phyloP scores from a whole-genome alignment of 2,113 vertebrate species.

The Arenaria interpres region DNA sequence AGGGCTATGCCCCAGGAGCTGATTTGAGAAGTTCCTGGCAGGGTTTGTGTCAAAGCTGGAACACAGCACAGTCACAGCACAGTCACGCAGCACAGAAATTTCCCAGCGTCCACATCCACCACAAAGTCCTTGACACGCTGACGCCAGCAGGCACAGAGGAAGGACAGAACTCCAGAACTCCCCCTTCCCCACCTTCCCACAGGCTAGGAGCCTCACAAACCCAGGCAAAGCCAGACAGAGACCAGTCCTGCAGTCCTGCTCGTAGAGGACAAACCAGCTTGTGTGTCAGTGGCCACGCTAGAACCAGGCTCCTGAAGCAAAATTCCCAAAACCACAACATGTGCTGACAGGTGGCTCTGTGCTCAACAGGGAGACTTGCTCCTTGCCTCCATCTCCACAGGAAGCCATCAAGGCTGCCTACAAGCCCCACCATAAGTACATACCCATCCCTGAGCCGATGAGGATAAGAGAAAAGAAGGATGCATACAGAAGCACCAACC shows the following conservation, averaged over 20 bases:
- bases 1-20: neutral
- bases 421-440: neutral
- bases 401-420: neutral
- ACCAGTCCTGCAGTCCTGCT: neutral
- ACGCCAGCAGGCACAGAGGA: neutral
- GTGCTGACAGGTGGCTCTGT: rapidly evolving
- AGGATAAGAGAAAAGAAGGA: neutral
- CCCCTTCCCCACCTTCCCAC: neutral
- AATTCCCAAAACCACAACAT: neutral
- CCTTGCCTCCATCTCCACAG: too few species aligned
- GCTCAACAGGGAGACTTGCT: neutral
- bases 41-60: neutral
- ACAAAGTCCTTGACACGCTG: rapidly evolving
- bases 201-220: neutral
- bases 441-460: neutral
- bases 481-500: neutral
- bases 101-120: neutral
- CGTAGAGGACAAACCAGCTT: rapidly evolving
- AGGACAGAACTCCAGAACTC: neutral
- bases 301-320: neutral
- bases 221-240: neutral
- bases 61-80: rapidly evolving
- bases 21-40: neutral
- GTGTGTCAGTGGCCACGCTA: neutral
- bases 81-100: neutral